phyloP scores from a whole-genome alignment of 2,797 vertebrate genomes.

The Scomberomorus guttatus region DNA sequence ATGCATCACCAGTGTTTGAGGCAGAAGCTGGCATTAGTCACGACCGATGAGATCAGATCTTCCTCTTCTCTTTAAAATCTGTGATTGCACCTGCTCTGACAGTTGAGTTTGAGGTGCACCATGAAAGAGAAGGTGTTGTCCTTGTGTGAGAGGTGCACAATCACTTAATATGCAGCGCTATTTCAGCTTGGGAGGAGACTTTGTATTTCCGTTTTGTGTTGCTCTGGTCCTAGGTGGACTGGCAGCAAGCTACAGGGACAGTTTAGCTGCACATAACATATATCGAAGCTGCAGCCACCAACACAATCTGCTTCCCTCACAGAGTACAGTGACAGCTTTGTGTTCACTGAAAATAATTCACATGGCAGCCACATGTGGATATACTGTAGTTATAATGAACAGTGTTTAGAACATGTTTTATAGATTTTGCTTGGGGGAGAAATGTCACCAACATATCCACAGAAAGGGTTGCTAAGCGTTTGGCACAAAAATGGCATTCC shows the following conservation, averaged over 20 bases:
- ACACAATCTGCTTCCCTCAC: neutral
- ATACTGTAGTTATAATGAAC: neutral
- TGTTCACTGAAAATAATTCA: neutral
- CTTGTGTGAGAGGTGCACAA: neutral
- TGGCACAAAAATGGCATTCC: neutral
- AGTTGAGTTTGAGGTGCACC: neutral
- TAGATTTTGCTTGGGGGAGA: neutral
- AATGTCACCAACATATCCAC: neutral
- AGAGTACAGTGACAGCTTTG: neutral
- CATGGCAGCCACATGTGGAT: neutral
- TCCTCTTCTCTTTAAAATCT: neutral
- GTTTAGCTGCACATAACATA: constrained; percentile 3
- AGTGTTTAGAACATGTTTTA: neutral
- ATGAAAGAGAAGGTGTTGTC: neutral
- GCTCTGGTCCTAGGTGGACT: neutral
- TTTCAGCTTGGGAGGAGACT: neutral
- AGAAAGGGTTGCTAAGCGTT: neutral
- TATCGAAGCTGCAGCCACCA: neutral
- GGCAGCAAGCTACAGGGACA: neutral
- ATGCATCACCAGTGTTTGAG: neutral
- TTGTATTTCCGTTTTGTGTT: neutral
- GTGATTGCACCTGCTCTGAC: neutral
- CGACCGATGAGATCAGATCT: neutral
- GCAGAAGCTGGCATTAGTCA: neutral
- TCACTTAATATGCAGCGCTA: neutral